These are phyloP conservation scores for Trissolcus japonicus DNA, from an alignment of 2,888 invertebrate species.

Conservation along the genomic window DNA sequence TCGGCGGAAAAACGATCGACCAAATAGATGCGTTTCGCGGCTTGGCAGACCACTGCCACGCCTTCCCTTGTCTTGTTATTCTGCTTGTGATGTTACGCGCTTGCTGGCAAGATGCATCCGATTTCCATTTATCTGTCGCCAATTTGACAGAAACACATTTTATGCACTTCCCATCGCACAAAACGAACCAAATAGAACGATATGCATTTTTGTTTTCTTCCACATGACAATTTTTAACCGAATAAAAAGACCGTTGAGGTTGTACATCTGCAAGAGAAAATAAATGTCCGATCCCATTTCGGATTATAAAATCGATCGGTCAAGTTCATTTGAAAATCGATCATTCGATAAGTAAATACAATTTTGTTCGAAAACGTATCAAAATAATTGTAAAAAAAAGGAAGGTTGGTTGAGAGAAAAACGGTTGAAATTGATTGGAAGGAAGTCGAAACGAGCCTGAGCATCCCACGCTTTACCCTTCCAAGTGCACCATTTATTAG, in stretches of 20 bases:
- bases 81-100: constrained; percentile 56
- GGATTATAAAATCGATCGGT: background rate
- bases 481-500: constrained; percentile 59
- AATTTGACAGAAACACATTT: constrained; percentile 4
- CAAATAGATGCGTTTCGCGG: constrained; percentile 67
- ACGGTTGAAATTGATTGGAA: constrained; percentile 32
- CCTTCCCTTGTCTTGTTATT: constrained; percentile 50
- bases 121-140: constrained; percentile 19
- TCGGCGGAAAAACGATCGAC: constrained; percentile 58
- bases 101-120: constrained; percentile 19
- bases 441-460: constrained; percentile 29
- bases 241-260: background rate
- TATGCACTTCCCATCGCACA: no score
- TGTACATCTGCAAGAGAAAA: background rate
- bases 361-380: constrained; percentile 19
- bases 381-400: constrained; percentile 11
- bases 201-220: background rate
- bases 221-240: no score
- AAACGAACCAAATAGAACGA: no score
- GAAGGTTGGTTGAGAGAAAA: constrained; percentile 9
- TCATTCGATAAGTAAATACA: constrained; percentile 10
- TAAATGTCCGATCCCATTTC: no score
- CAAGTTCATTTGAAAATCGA: no score
- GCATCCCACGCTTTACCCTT: constrained; percentile 56
- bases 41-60: constrained; percentile 67